These are phyloP conservation scores for Anguilla obscura DNA, from an alignment of 2,797 vertebrate species.

Conservation along the genomic window DNA sequence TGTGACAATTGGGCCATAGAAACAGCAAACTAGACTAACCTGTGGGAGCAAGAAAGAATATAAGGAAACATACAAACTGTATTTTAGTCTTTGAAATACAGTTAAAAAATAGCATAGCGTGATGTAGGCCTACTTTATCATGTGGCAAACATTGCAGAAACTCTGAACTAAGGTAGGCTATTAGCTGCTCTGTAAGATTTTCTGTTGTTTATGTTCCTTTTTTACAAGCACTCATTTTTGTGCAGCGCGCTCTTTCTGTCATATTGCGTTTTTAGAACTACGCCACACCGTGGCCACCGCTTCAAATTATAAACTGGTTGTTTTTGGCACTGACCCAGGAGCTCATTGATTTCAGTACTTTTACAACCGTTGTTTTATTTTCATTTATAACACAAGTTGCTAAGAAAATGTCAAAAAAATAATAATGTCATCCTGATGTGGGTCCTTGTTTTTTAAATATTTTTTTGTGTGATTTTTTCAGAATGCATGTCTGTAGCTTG, in stretches of 20 bases:
- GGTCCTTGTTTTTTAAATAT: not conserved
- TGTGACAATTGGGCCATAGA: too few species aligned
- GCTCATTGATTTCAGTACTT: not conserved
- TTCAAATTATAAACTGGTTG: not conserved
- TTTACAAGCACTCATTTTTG: not conserved
- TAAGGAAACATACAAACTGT: too few species aligned
- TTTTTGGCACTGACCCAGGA: not conserved
- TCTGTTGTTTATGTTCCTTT: not conserved
- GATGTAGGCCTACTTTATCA: too few species aligned
- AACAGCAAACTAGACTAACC: too few species aligned
- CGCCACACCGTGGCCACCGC: not conserved
- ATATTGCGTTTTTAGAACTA: not conserved
- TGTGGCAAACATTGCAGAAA: too few species aligned
- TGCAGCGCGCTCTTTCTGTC: not conserved
- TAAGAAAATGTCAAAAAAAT: not conserved
- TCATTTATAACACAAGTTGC: not conserved
- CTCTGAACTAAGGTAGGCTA: not conserved
- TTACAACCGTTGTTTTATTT: not conserved
- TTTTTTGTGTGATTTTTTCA: not conserved
- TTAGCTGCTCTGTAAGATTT: not conserved
- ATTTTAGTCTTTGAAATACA: too few species aligned
- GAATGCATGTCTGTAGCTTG: not conserved
- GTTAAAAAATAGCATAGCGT: too few species aligned
- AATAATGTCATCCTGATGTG: not conserved
- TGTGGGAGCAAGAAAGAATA: too few species aligned